These are phyloP conservation scores for Drosophila prostipennis DNA, from an alignment of 2,888 invertebrate species.

Conservation along the genomic window DNA sequence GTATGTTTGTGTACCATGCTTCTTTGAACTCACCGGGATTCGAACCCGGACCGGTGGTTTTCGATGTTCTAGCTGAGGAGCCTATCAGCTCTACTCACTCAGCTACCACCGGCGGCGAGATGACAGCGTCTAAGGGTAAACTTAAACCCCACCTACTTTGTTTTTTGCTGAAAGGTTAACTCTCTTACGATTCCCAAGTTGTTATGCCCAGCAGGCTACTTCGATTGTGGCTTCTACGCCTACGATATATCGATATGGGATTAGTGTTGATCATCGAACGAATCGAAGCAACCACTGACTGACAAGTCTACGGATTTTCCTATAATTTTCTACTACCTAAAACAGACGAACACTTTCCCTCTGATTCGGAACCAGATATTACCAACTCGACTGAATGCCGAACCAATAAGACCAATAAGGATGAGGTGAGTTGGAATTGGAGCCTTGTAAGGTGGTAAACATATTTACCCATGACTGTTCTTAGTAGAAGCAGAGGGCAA, in stretches of 20 bases:
- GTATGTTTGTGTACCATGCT: neutral
- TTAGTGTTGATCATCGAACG: neutral
- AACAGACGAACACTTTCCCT: neutral
- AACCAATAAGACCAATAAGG: neutral
- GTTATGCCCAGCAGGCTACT: neutral
- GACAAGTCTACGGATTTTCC: slow-evolving; percentile 4
- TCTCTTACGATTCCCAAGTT: neutral
- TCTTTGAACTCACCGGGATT: neutral
- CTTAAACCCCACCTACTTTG: neutral
- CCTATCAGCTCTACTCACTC: neutral
- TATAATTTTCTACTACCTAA: neutral
- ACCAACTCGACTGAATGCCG: slow-evolving; percentile 17
- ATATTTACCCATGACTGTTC: neutral
- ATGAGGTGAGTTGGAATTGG: slow-evolving; percentile 16
- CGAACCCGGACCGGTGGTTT: slow-evolving; percentile 5
- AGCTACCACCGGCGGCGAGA: slow-evolving; percentile 1
- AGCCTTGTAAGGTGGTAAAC: neutral
- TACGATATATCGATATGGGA: too few relatives aligned
- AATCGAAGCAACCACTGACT: slow-evolving; percentile 13
- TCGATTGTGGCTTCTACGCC: neutral
- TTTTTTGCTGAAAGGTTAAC: neutral
- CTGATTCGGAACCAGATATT: neutral
- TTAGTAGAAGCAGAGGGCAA: neutral
- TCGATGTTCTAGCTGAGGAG: neutral
- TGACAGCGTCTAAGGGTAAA: neutral